Conservation (phyloP, 2,113 vertebrate genomes). For the Scomber japonicus region DNA sequence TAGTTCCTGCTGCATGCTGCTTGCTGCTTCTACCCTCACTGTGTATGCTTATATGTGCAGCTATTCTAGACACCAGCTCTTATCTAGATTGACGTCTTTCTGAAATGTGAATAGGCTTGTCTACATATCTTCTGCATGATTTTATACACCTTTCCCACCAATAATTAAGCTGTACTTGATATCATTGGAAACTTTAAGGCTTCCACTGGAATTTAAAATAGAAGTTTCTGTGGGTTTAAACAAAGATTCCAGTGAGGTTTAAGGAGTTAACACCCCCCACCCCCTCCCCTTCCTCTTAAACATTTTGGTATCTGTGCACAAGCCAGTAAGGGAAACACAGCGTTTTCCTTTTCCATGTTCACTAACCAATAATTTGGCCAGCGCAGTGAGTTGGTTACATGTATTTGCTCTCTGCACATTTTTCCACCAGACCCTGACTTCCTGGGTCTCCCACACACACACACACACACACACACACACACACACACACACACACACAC, state of each 20-base stretch:
- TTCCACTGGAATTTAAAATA: background rate
- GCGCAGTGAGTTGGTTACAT: slow-evolving; percentile 9
- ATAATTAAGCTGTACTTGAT: background rate
- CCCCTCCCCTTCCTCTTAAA: background rate
- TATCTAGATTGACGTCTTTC: too few relatives aligned
- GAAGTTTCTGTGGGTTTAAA: background rate
- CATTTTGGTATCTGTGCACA: background rate
- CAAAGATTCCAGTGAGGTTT: background rate
- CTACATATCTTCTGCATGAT: background rate
- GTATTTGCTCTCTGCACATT: slow-evolving; percentile 31
- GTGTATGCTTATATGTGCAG: background rate
- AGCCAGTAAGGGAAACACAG: slow-evolving; percentile 25
- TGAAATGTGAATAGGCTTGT: too few relatives aligned
- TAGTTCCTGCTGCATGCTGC: background rate
- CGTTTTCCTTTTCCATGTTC: slow-evolving; percentile 39
- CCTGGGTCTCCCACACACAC: slow-evolving; percentile 12
- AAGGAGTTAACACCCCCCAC: background rate
- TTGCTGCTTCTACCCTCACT: background rate
- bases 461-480: slow-evolving; percentile 10
- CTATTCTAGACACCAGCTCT: background rate
- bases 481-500: background rate
- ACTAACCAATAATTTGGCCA: slow-evolving; percentile 45
- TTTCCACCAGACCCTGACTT: slow-evolving; percentile 44
- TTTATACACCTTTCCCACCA: background rate
- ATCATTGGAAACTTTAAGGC: background rate